Percentiles rank a stretch among this genome's conserved stretches.
Conservation (phyloP, 1,140 invertebrate genomes). For the Helicorthomorpha holstii region DNA sequence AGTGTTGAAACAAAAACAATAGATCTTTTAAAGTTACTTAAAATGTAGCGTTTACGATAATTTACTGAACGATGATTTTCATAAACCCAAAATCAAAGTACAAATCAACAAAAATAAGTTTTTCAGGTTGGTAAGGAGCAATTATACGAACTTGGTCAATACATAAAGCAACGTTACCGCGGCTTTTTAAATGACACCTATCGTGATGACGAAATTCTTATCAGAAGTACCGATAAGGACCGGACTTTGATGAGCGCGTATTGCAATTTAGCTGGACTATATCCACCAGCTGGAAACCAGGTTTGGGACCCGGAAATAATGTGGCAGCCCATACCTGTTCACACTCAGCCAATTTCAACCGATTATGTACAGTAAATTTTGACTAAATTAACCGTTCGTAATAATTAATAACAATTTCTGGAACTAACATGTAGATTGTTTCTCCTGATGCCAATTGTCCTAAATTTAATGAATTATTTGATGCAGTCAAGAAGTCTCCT, state of each 20-base stretch:
- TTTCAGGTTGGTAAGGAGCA: conserved; percentile 61
- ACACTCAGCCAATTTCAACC: conserved; percentile 16
- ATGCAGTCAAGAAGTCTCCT: neutral
- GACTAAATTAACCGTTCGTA: neutral
- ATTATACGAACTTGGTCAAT: conserved; percentile 55
- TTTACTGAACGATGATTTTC: no score
- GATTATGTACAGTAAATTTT: conserved; percentile 7
- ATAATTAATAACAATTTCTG: neutral
- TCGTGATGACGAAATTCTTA: conserved; percentile 40
- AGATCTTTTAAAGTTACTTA: no score
- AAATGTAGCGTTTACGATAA: no score
- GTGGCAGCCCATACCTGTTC: conserved; percentile 25
- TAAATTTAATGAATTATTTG: neutral
- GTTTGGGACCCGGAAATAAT: conserved; percentile 14
- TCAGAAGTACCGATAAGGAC: conserved; percentile 60
- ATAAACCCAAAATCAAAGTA: no score
- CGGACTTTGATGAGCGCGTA: conserved; percentile 29
- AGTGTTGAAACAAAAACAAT: no score
- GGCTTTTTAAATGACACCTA: conserved; percentile 42
- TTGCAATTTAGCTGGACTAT: conserved; percentile 23
- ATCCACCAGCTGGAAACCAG: conserved; percentile 15
- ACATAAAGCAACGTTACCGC: conserved; percentile 46
- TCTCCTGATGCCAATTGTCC: neutral
- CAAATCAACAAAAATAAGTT: no score
- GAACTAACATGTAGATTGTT: neutral